phyloP scores from a whole-genome alignment of 2,888 invertebrate species.

The Zaprionus lineosus region DNA sequence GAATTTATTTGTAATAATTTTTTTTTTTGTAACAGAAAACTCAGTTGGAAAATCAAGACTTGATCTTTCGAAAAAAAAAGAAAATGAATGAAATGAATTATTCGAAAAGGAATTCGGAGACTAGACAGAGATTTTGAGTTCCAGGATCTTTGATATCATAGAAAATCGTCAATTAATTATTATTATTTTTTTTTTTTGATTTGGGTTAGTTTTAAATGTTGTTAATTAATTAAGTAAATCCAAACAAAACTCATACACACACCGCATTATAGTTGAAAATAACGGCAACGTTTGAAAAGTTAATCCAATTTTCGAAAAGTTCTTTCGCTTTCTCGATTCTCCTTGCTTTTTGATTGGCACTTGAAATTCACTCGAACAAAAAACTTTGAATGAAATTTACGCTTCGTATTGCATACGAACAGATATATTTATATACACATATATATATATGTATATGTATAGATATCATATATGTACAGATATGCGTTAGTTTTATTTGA shows the following conservation, averaged over 20 bases:
- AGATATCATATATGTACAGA: neutral
- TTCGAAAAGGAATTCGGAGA: too few species aligned
- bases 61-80: too few species aligned
- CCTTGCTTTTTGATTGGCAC: slow-evolving; percentile 4
- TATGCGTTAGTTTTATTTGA: too few species aligned
- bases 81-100: too few species aligned
- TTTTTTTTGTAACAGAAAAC: too few species aligned
- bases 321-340: neutral
- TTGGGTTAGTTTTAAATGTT: too few species aligned
- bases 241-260: slow-evolving; percentile 71
- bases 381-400: slow-evolving; percentile 2
- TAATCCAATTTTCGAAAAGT: slow-evolving; percentile 19
- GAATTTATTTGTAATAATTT: too few species aligned
- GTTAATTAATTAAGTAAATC: neutral
- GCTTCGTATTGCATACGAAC: neutral
- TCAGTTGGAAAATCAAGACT: too few species aligned
- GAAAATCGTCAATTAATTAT: too few species aligned
- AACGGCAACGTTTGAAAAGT: slow-evolving; percentile 7
- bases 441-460: neutral
- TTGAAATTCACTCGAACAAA: slow-evolving; percentile 24
- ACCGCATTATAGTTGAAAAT: slow-evolving; percentile 73
- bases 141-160: too few species aligned
- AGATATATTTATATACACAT: neutral
- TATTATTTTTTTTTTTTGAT: too few species aligned
- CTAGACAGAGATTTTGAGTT: too few species aligned